Evolutionary conservation across 2,113 vertebrate genomes (phyloP).

Genomic region (Caretta caretta): DNA sequence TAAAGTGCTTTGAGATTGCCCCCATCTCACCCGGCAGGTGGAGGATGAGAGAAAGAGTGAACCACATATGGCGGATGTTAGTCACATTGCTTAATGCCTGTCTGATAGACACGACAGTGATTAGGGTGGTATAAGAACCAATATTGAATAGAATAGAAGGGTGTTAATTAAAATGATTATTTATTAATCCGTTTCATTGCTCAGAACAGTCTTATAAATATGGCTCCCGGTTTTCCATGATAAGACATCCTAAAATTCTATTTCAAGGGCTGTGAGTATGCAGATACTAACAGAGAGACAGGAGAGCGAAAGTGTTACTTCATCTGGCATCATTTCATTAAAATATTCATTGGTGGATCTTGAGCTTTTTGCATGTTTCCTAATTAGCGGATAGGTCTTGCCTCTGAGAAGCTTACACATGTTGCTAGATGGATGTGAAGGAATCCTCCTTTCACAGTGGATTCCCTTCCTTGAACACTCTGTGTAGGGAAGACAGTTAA

Average conservation of each 20-base stretch:
- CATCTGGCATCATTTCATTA: not conserved
- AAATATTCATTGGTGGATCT: not conserved
- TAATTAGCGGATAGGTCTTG: not conserved
- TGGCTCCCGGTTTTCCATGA: not conserved
- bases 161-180: accelerated
- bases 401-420: not conserved
- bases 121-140: not conserved
- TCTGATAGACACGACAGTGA: not conserved
- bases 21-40: not conserved
- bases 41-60: not conserved
- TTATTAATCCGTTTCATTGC: not conserved
- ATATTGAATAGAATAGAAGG: not conserved
- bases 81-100: not conserved
- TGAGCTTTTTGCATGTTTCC: not conserved
- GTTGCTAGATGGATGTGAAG: not conserved
- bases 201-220: not conserved
- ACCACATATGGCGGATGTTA: not conserved
- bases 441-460: not conserved
- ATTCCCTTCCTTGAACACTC: no score
- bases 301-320: not conserved
- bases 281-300: not conserved
- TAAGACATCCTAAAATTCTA: not conserved
- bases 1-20: not conserved
- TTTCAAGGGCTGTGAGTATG: not conserved
- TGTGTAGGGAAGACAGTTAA: not conserved